These are phyloP conservation scores for Epizoanthus scotinus DNA, from an alignment of 92 coral and sea anemone genomes.

Conservation along the genomic window DNA sequence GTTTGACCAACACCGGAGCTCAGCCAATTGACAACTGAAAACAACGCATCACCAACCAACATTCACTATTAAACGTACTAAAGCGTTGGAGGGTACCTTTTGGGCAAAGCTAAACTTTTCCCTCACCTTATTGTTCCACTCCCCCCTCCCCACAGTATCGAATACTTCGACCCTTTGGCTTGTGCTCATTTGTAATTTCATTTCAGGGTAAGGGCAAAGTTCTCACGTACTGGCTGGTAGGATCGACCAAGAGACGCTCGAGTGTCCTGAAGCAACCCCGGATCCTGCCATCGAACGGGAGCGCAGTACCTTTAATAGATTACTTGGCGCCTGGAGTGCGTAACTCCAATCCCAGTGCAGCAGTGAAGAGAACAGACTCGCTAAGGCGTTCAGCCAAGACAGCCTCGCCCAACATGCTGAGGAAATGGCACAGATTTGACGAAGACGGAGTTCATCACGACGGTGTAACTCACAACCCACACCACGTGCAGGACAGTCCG, in stretches of 20 bases:
- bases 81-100: too few relatives aligned
- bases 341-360: constrained; percentile 64
- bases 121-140: too few relatives aligned
- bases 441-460: constrained; percentile 56
- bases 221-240: constrained; percentile 77
- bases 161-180: too few relatives aligned
- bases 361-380: constrained; percentile 74
- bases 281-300: constrained; percentile 65
- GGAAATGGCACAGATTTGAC: constrained; percentile 74
- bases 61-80: too few relatives aligned
- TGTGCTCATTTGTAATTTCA: background rate
- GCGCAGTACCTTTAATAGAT: constrained; percentile 61
- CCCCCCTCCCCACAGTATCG: too few relatives aligned
- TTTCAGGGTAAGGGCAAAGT: constrained; percentile 85
- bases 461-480: constrained; percentile 1
- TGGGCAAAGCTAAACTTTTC: too few relatives aligned
- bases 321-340: constrained; percentile 68
- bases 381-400: constrained; percentile 63
- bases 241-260: constrained; percentile 58
- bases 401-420: constrained; percentile 66
- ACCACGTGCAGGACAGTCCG: constrained; percentile 20
- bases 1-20: too few relatives aligned
- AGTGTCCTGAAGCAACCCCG: constrained; percentile 55
- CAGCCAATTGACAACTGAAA: too few relatives aligned
- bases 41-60: too few relatives aligned